phyloP scores from a whole-genome alignment of 2,888 invertebrate genomes.

The Meliscaeva auricollis region DNA sequence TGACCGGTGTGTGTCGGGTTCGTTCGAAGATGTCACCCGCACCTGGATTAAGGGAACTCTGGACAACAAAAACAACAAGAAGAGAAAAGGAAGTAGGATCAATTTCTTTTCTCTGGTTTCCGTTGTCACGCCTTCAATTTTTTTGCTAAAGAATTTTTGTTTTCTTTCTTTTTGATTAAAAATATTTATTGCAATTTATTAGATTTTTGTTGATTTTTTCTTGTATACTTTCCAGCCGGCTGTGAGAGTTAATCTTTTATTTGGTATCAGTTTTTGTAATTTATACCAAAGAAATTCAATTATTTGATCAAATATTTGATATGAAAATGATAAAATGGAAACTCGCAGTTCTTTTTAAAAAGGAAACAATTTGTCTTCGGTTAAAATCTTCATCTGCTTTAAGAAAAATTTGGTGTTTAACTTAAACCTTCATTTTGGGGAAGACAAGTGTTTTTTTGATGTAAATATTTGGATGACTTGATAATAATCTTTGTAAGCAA shows the following conservation, averaged over 20 bases:
- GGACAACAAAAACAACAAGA: neutral
- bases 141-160: slow-evolving; percentile 27
- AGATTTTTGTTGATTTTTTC: slow-evolving; percentile 40
- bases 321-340: neutral
- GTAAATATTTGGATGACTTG: too few species aligned
- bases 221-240: slow-evolving; percentile 25
- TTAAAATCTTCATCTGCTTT: too few species aligned
- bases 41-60: slow-evolving; percentile 56
- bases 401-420: too few species aligned
- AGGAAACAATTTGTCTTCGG: neutral
- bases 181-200: slow-evolving; percentile 72
- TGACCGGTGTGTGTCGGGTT: slow-evolving; percentile 49
- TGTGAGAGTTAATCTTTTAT: slow-evolving; percentile 18
- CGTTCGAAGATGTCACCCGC: slow-evolving; percentile 52
- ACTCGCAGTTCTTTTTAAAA: neutral
- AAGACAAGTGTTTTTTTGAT: too few species aligned
- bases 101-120: slow-evolving; percentile 60
- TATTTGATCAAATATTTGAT: slow-evolving; percentile 48
- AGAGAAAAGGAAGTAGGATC: slow-evolving; percentile 58
- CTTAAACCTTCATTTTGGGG: too few species aligned
- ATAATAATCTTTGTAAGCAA: too few species aligned
- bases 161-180: slow-evolving; percentile 45
- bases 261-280: slow-evolving; percentile 11
- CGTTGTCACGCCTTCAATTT: slow-evolving; percentile 66
- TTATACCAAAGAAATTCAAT: neutral